These are phyloP conservation scores for Apis mellifera DNA, from an alignment of 1,140 invertebrate species.

Conservation along the genomic window DNA sequence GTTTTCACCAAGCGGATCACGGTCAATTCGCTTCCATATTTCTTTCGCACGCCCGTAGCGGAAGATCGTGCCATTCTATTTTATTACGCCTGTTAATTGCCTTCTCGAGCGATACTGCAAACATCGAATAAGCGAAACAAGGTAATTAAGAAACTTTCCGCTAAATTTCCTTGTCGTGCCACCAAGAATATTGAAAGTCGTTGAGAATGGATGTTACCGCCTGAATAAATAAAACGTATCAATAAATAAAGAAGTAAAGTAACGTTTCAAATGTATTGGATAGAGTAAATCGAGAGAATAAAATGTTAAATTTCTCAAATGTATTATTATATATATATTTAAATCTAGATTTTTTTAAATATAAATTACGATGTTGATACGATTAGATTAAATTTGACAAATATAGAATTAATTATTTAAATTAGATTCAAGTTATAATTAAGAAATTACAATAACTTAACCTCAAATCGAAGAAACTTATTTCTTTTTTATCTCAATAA, in stretches of 20 bases:
- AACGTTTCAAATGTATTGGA: background rate
- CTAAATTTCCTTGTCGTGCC: background rate
- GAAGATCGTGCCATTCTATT: constrained; percentile 25
- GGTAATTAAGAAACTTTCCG: constrained; percentile 23
- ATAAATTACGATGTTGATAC: no score
- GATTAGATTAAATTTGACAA: no score
- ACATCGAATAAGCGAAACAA: constrained; percentile 29
- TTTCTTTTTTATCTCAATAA: background rate
- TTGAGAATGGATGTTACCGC: background rate
- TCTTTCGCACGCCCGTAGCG: background rate
- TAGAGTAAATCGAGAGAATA: no score
- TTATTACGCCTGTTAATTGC: constrained; percentile 22
- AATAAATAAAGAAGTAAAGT: background rate
- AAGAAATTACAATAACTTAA: background rate
- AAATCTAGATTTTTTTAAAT: no score
- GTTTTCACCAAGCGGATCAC: background rate
- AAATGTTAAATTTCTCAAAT: no score
- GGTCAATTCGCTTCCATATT: constrained; percentile 17
- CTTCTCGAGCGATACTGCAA: background rate
- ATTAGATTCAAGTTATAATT: no score
- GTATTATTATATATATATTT: no score
- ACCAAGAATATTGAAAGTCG: constrained; percentile 17
- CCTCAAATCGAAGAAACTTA: background rate
- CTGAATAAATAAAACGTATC: background rate
- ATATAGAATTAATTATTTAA: no score